Conservation (phyloP, 2,797 vertebrate genomes). For the Knipowitschia caucasica region DNA sequence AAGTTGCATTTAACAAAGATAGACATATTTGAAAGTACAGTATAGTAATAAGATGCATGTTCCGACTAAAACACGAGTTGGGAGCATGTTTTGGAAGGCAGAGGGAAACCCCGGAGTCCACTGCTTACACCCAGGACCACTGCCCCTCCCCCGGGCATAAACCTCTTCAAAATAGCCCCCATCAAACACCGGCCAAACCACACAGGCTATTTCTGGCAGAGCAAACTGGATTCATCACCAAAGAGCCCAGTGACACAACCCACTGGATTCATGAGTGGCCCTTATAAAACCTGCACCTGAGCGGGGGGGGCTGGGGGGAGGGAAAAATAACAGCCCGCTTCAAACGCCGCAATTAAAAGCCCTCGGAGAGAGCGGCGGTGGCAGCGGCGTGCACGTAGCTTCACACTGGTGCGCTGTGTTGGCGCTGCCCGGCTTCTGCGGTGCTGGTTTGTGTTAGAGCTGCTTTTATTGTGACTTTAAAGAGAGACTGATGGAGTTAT, state of each 20-base stretch:
- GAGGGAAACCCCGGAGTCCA: constrained; percentile 35
- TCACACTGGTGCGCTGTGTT: constrained; percentile 55
- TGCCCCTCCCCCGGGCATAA: constrained; percentile 25
- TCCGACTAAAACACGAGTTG: constrained; percentile 11
- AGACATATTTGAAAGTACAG: too few relatives aligned
- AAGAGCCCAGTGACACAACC: constrained; percentile 55
- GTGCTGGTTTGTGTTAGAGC: constrained; percentile 30
- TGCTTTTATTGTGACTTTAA: constrained; percentile 46
- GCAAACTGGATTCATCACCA: constrained; percentile 62
- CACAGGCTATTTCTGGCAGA: constrained; percentile 70
- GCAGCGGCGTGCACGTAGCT: constrained; percentile 60
- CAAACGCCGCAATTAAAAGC: constrained; percentile 59
- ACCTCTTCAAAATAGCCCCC: constrained; percentile 51
- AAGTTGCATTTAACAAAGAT: too few relatives aligned
- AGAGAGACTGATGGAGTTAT: constrained; percentile 15
- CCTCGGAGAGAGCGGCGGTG: constrained; percentile 55
- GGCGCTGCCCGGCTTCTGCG: constrained; percentile 52
- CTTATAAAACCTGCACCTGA: constrained; percentile 66
- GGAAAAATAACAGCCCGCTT: constrained; percentile 51
- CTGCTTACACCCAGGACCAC: constrained; percentile 28
- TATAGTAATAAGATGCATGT: background rate
- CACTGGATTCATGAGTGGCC: constrained; percentile 53
- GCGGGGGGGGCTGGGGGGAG: constrained; percentile 48
- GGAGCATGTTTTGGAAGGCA: constrained; percentile 16
- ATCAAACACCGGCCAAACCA: constrained; percentile 62